Conservation (phyloP, 1,140 invertebrate genomes). For the Pseudomyrmex sp. region DNA sequence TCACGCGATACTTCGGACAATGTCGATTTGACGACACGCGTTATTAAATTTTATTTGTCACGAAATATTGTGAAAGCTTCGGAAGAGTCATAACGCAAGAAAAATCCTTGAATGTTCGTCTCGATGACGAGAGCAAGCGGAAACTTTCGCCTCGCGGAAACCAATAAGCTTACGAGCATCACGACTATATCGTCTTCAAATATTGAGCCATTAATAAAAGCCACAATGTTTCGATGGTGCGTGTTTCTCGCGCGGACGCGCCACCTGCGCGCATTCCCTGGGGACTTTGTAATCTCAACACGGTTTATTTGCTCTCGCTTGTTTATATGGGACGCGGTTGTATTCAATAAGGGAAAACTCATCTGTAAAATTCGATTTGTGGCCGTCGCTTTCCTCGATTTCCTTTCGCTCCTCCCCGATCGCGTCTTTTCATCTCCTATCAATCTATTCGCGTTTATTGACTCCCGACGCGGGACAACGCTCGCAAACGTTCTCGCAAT, state of each 20-base stretch:
- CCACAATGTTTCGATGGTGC: conserved; percentile 77
- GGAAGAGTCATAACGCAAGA: not conserved
- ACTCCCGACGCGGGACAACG: conserved; percentile 17
- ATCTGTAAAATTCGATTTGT: conserved; percentile 82
- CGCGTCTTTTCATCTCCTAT: conserved; percentile 4
- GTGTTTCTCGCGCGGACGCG: conserved; percentile 70
- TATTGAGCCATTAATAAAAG: conserved; percentile 83
- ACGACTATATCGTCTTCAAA: conserved; percentile 82
- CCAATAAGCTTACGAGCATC: conserved; percentile 78
- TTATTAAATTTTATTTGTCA: not conserved
- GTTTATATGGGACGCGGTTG: conserved; percentile 77
- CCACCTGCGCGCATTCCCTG: conserved; percentile 81
- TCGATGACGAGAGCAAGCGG: conserved; percentile 28
- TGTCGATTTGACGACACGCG: too few species aligned
- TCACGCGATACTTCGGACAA: too few species aligned
- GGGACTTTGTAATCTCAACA: conserved; percentile 81
- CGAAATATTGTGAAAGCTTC: not conserved
- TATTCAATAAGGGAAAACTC: conserved; percentile 83
- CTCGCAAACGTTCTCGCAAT: not conserved
- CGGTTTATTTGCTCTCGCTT: conserved; percentile 81
- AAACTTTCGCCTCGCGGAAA: conserved; percentile 44
- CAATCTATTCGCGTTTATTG: conserved; percentile 52
- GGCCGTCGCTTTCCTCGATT: conserved; percentile 50
- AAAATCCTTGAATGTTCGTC: not conserved
- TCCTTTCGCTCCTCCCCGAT: conserved; percentile 10